Evolutionary conservation across 2,888 invertebrate genomes (phyloP), one percentile per base, ranked within the genome.

Genomic region (Zygaena filipendulae): DNA sequence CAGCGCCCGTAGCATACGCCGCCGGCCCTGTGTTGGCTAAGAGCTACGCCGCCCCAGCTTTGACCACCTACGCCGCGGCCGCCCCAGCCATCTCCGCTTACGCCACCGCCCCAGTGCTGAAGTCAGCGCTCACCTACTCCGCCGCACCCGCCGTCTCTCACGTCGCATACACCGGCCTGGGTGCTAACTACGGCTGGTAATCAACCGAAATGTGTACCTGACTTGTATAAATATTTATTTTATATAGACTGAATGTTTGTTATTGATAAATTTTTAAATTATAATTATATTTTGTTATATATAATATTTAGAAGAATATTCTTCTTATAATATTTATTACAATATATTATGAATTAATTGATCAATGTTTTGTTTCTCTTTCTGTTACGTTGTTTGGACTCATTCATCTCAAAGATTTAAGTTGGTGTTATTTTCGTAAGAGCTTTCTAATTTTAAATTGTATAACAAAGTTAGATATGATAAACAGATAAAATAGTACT

Each of bases 111-210:
- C 71, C 80, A 25, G 69, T 69, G 35, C 83, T 84, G 16, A 43
- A 43, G 11, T 82, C 85, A 35, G 82, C 81, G 50, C 81, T 81
- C 39, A 70, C 70, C 39, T 87, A 84, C 59, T 75, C 79, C 30
- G 85, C 84, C 29, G 70, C 82, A 24, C 85, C 58, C 22, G 49
- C 52, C 2, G 11, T 37, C 9, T 43, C 43, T 3, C 40, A 42
- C 23, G 44, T 38, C 7, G 23, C 39, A 7, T 36, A 36, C 16
- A 29, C 29, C 16, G 39, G 34, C 80, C 21, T 30, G 3, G 32
- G 35, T 24, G 37, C 29, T 3, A 43, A 38, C 23, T 59, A 62
- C 34, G 57, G 50, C 33, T 67, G 54, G 49, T 64, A 43, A 52
- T 38, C 26, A 13, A 31, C 35, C 31, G 39, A 33, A 38, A 34